A percentile compares a stretch with the other conserved stretches of the same genome.
phyloP scores from a whole-genome alignment of 1,140 invertebrate genomes.

The Leptinotarsa undecemlineata region DNA sequence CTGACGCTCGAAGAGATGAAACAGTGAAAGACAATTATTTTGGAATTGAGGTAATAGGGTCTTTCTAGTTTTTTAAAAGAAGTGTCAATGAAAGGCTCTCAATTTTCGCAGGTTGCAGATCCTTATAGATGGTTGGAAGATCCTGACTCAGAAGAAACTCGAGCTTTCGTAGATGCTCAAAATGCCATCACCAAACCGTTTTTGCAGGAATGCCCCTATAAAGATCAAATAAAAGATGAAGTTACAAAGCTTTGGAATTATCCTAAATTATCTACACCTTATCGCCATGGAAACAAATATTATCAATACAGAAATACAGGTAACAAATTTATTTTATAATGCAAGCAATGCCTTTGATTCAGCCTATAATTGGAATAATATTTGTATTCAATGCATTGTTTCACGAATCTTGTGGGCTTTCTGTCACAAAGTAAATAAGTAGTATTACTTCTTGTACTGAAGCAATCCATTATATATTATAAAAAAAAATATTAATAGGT shows the following conservation, averaged over 20 bases:
- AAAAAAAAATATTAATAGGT: too few species aligned
- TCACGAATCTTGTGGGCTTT: too few species aligned
- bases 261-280: slow-evolving; percentile 91
- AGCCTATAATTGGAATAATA: too few species aligned
- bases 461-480: too few species aligned
- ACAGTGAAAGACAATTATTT: slow-evolving; percentile 79
- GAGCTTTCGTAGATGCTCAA: slow-evolving; percentile 88
- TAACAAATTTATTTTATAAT: not conserved
- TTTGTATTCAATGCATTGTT: too few species aligned
- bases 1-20: slow-evolving; percentile 76
- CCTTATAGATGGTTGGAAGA: slow-evolving; percentile 97
- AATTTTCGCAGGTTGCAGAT: slow-evolving; percentile 74
- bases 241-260: slow-evolving; percentile 95
- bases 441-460: too few species aligned
- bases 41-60: slow-evolving; percentile 71
- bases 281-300: slow-evolving; percentile 81
- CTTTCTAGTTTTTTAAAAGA: too few species aligned
- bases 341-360: too few species aligned
- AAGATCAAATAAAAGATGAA: slow-evolving; percentile 72
- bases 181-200: slow-evolving; percentile 89
- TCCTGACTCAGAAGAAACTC: slow-evolving; percentile 90
- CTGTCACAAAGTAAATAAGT: too few species aligned
- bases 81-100: not conserved
- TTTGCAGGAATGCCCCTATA: slow-evolving; percentile 75
- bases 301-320: slow-evolving; percentile 95